These are phyloP conservation scores for Falco punctatus DNA, from an alignment of 2,113 vertebrate genomes.

Conservation along the genomic window DNA sequence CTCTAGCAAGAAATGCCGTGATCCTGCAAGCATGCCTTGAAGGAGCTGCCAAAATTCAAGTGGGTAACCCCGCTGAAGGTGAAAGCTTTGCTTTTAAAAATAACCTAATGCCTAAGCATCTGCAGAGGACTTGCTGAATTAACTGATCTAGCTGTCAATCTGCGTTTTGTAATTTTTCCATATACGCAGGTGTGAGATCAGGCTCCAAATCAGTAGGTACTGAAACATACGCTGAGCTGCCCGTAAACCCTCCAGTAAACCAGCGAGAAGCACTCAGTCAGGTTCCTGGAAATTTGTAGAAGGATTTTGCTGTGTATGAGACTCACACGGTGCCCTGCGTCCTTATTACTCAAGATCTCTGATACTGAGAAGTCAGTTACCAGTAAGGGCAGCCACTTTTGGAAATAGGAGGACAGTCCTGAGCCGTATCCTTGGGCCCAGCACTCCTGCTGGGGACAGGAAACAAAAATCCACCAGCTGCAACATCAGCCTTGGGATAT, in stretches of 20 bases:
- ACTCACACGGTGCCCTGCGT: neutral
- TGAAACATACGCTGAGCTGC: neutral
- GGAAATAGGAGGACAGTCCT: neutral
- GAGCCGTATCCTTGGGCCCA: neutral
- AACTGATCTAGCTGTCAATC: neutral
- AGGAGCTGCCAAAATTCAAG: constrained; percentile 50
- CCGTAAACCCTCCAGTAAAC: neutral
- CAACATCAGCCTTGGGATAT: neutral
- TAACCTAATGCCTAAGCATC: neutral
- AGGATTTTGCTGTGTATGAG: neutral
- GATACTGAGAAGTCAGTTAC: neutral
- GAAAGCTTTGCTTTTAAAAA: constrained; percentile 12
- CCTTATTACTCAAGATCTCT: neutral
- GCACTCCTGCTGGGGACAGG: neutral
- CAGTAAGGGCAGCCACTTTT: neutral
- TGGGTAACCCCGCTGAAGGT: neutral
- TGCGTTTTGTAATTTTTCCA: neutral
- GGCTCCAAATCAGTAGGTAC: neutral
- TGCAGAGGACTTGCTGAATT: neutral
- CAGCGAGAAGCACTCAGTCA: neutral
- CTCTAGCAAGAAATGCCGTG: constrained; percentile 12
- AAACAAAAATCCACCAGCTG: neutral
- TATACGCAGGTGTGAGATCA: neutral
- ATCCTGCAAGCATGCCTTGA: neutral
- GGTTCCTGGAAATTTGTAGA: neutral